A percentile compares a stretch with the other conserved stretches of the same genome.
These are phyloP conservation scores for Callosobruchus maculatus DNA, from an alignment of 2,888 invertebrate species.

Conservation along the genomic window DNA sequence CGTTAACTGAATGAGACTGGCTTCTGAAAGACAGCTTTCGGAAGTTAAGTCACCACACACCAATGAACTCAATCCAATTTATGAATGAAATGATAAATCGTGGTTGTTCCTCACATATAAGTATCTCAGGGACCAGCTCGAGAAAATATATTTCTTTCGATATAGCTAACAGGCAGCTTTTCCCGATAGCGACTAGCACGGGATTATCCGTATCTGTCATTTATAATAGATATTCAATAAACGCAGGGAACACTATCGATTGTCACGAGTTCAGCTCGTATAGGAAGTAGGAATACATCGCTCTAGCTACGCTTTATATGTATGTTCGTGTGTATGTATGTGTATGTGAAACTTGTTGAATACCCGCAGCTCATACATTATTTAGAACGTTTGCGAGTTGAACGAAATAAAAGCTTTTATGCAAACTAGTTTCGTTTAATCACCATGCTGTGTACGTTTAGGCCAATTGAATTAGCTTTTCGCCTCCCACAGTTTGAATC, in stretches of 20 bases:
- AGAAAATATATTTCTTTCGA: background rate
- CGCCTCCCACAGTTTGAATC: background rate
- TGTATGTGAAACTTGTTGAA: background rate
- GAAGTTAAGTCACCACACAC: no score
- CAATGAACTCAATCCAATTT: no score
- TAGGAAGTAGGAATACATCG: background rate
- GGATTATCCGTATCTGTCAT: background rate
- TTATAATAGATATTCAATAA: background rate
- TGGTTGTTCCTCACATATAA: no score
- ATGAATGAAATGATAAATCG: no score
- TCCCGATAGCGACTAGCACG: background rate
- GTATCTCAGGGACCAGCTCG: no score
- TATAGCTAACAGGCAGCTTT: background rate
- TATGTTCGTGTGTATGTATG: background rate
- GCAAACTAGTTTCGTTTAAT: background rate
- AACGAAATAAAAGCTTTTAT: background rate
- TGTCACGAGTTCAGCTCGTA: background rate
- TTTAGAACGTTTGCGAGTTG: background rate
- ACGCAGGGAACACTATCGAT: background rate
- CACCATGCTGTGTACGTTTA: background rate
- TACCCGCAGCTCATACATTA: background rate
- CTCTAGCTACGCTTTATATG: background rate
- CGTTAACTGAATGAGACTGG: no score
- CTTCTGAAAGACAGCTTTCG: no score
- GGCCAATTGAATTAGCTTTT: background rate